Base-by-base conservation (phyloP, 2,888 invertebrate species). In the Trimorus sp. region DNA sequence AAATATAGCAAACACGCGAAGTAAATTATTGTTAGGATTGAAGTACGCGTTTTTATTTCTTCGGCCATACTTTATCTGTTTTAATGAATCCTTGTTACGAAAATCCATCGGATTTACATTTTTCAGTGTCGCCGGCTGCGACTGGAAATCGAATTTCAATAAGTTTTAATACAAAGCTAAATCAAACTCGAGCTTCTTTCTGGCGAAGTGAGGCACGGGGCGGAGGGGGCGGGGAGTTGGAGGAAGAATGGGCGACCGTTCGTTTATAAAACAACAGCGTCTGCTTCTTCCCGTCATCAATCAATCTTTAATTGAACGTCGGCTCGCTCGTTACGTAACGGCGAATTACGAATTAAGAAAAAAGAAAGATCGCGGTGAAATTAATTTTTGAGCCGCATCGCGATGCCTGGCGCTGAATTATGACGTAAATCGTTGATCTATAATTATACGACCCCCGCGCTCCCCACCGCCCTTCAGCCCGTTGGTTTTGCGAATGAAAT, bases 41-140 rank as follows among this genome's bases (percentile, higher is more conserved):
- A 71, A 59, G 58, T 65, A 42, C 56, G 53, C 42, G 36, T 36
- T 65, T 70, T 60, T 59, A 71, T 78, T 71, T 63, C 58, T 45
- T 54, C 37, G 45, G 37, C 60, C 7, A 53, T 54, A 56, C 65
- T 65, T 74, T 74, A 74, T 63, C 63, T 36, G 16, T 58, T 58
- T 69, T 73, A 73, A 73, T 73, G 73, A 74, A 74, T 74, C 62
- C 65, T 74, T 65, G 65, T 74, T 74, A 54, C 65, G 40, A 58
- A 63, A 62, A 74, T 49, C 58, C 58, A 74, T 65, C 54, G 74
- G 65, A 65, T 65, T 74, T 74, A 58, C 74, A 74, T 74, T 74
- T 74, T 74, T 74, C 74, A 74, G 58, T 73, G 73, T 73, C 63
- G 16, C 48, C 54, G 16, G 56, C 53, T 62, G 71, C 71, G 15